A percentile compares a stretch with the other conserved stretches of the same genome.
phyloP scores from a whole-genome alignment of 2,113 vertebrate genomes.

The Etheostoma cragini region DNA sequence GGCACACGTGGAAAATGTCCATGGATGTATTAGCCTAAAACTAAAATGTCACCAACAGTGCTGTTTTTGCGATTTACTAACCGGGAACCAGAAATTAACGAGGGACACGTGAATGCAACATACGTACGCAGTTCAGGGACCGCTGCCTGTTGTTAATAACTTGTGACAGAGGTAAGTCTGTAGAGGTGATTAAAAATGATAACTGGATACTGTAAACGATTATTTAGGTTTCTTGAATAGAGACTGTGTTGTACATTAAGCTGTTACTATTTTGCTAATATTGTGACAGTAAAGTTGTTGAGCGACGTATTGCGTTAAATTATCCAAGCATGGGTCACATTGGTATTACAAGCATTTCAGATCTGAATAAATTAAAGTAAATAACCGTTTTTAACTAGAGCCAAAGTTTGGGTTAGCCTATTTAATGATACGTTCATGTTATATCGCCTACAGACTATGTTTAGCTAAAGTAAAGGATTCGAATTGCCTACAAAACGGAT shows the following conservation, averaged over 20 bases:
- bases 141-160: not conserved
- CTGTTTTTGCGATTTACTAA: not conserved
- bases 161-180: constrained; percentile 36
- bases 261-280: not conserved
- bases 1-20: not conserved
- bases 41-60: not conserved
- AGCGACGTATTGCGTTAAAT: not conserved
- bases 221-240: not conserved
- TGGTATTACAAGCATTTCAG: not conserved
- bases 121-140: constrained; percentile 42
- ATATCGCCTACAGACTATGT: not conserved
- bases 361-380: not conserved
- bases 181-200: not conserved
- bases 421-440: constrained; percentile 4
- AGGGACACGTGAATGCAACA: constrained; percentile 44
- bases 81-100: not conserved
- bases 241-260: not conserved
- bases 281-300: not conserved
- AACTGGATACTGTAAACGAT: not conserved
- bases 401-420: not conserved
- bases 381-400: not conserved
- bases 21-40: no score
- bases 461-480: not conserved
- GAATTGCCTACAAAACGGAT: not conserved
- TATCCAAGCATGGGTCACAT: not conserved